Base-by-base conservation (phyloP, 1,140 invertebrate genomes). In the Probaryconus sp. region DNA sequence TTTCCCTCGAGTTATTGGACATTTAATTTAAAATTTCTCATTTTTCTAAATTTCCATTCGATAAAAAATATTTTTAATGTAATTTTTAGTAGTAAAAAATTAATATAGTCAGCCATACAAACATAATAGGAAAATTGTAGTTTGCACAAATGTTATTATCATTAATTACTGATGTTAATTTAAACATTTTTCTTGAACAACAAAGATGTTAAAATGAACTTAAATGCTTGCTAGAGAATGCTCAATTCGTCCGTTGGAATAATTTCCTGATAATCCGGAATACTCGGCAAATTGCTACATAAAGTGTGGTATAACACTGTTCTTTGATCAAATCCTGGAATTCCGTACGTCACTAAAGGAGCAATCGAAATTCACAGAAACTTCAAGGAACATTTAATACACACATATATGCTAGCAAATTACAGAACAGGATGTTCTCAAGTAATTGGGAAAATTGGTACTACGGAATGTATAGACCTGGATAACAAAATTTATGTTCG, bases 301-400 rank as follows among this genome's bases (percentile, higher is more conserved):
- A 28, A 43, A 20, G 7, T 28, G 40, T 16, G 31, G 26, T 30
- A 31, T 56, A 47, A 47, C 40, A 45, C 11, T 9, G 28, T 33
- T 35, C 37, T 67, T 48, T 65, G 63, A 67, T 56, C 43, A 67
- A 6, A 1, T 5, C 42, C 1, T 11, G 24, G 42, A 28, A 68
- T 68, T 58, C 20, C 18, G n/a, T n/a, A 58, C 10, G 30, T 28
- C 10, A 10, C 18, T 43, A 60, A 69, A 60, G 38, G 55, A 60
- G 65, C 37, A 51, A 69, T 60, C 37, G 37, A 60, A 58, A 53
- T 60, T 60, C 47, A 53, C 16, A 13, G 53, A 35, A 60, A 51
- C 53, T 60, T 60, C 9, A 35, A 43, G 45, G 24, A 68, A 58
- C 24, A 28, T 38, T 58, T 58, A 50, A 42, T 50, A 37, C 24